Percentiles rank a stretch among this genome's conserved stretches.
Conservation (phyloP, 2,888 invertebrate genomes). For the Yponomeuta malinellus region DNA sequence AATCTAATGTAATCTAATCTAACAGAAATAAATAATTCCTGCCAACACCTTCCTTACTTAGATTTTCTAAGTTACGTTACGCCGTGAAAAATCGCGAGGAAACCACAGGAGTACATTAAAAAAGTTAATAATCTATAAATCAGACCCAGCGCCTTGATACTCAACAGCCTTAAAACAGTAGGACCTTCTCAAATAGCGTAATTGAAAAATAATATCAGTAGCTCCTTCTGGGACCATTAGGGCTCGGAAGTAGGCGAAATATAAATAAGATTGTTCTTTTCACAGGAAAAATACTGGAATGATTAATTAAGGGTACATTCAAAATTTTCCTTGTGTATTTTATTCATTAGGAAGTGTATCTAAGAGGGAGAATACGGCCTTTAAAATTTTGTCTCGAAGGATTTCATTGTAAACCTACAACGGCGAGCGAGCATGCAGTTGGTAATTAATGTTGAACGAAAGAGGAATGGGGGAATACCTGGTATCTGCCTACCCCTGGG, state of each 20-base stretch:
- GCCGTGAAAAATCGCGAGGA: not conserved
- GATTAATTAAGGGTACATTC: not conserved
- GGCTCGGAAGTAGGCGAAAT: not conserved
- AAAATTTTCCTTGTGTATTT: not conserved
- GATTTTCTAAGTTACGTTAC: too few species aligned
- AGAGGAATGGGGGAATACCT: too few species aligned
- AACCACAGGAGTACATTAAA: not conserved
- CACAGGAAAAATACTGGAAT: not conserved
- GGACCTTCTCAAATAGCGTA: not conserved
- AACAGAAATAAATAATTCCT: too few species aligned
- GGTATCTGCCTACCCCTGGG: too few species aligned
- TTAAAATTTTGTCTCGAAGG: not conserved
- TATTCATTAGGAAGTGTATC: not conserved
- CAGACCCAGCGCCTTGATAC: not conserved
- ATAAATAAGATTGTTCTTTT: not conserved
- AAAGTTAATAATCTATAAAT: not conserved
- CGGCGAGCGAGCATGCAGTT: too few species aligned
- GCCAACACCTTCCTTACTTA: too few species aligned
- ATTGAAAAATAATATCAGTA: conserved; percentile 5
- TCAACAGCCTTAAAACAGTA: not conserved
- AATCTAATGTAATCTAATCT: too few species aligned
- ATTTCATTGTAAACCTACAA: not conserved
- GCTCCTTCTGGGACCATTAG: not conserved
- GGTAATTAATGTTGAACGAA: too few species aligned
- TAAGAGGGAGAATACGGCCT: not conserved